Evolutionary conservation across 2,113 vertebrate species (phyloP).

Genomic region (Epinephelus fuscoguttatus): DNA sequence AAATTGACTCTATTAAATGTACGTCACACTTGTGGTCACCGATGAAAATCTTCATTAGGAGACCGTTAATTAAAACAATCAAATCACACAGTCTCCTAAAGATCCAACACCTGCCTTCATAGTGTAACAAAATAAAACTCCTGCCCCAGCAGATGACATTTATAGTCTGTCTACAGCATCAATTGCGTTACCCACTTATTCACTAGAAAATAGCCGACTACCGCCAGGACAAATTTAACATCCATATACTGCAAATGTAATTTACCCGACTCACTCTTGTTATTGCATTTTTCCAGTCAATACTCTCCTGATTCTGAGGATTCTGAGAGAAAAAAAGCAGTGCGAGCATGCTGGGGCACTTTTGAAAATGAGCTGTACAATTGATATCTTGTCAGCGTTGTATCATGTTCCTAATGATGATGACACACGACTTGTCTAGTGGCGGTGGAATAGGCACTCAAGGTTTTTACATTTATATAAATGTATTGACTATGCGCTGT

Average conservation of each 20-base stretch:
- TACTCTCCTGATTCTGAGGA: slow-evolving; percentile 51
- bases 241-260: slow-evolving; percentile 56
- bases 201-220: slow-evolving; percentile 10
- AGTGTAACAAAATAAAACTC: background rate
- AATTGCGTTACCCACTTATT: slow-evolving; percentile 3
- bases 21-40: background rate
- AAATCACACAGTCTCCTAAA: background rate
- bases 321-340: slow-evolving; percentile 13
- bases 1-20: background rate
- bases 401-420: slow-evolving; percentile 60
- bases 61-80: background rate
- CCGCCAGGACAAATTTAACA: slow-evolving; percentile 50
- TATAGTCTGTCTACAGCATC: slow-evolving; percentile 36
- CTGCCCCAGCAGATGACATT: slow-evolving; percentile 9
- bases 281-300: slow-evolving; percentile 62
- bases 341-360: slow-evolving; percentile 42
- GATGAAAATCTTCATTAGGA: no score
- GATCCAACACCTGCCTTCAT: background rate
- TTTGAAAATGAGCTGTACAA: slow-evolving; percentile 73
- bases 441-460: slow-evolving; percentile 25
- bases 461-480: slow-evolving; percentile 51
- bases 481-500: slow-evolving; percentile 61
- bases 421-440: slow-evolving; percentile 60
- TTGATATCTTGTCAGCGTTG: slow-evolving; percentile 69
- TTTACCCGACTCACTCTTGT: slow-evolving; percentile 48